Evolutionary conservation across 1,140 invertebrate genomes (phyloP).

Genomic region (Tigriopus japonicus): DNA sequence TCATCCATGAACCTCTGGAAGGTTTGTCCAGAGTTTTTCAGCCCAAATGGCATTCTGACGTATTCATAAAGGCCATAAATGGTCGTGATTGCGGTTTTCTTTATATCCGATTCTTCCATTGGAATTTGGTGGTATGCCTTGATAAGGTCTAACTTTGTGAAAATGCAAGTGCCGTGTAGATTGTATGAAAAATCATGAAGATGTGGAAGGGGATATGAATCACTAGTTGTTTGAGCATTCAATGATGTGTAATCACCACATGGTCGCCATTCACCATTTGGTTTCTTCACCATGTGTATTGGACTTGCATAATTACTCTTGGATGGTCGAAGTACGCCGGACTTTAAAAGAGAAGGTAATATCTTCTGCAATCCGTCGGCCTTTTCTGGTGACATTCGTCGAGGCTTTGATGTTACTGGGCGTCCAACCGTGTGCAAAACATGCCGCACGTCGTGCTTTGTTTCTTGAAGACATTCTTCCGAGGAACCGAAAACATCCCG

Average conservation of each 20-base stretch:
- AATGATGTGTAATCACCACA: neutral
- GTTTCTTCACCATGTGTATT: neutral
- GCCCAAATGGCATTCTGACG: conserved; percentile 25
- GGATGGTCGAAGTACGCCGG: no score
- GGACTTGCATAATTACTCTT: neutral
- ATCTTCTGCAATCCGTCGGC: no score
- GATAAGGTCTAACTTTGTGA: neutral
- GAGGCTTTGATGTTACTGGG: no score
- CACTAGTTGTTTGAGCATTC: neutral
- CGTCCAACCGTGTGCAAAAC: no score
- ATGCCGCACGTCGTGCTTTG: no score
- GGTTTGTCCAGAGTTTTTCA: conserved; percentile 26
- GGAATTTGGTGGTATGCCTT: neutral
- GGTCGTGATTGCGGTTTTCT: conserved; percentile 22
- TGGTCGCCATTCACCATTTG: neutral
- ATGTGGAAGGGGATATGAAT: neutral
- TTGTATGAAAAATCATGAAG: neutral
- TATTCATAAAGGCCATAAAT: conserved; percentile 25
- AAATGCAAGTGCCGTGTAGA: neutral
- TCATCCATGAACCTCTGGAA: conserved; percentile 32
- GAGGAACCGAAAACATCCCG: no score
- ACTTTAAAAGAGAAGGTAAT: no score
- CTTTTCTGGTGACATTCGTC: no score
- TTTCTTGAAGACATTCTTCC: no score
- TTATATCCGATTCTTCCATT: conserved; percentile 11